A percentile compares a stretch with the other conserved stretches of the same genome.
Evolutionary conservation across 2,797 vertebrate genomes (phyloP).

Genomic region (Lacerta bilineata): DNA sequence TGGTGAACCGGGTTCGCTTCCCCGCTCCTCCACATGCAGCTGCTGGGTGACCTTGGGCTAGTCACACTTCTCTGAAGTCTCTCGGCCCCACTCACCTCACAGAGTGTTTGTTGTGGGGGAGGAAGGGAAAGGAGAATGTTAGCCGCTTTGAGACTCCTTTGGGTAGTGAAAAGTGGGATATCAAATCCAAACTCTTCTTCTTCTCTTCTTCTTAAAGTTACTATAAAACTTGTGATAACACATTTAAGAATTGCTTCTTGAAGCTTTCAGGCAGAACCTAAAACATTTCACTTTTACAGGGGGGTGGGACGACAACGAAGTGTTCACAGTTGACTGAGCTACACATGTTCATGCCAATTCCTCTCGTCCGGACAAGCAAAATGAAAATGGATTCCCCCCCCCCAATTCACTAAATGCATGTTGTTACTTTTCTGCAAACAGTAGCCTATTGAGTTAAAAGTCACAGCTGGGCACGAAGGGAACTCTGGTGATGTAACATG

Average conservation of each 20-base stretch:
- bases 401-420: not conserved
- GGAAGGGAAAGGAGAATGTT: too few species aligned
- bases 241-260: not conserved
- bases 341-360: not conserved
- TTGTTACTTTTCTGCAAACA: not conserved
- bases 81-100: too few species aligned
- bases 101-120: too few species aligned
- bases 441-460: not conserved
- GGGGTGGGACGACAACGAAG: too few species aligned
- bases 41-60: too few species aligned
- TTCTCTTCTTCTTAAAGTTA: not conserved
- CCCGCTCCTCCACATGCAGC: too few species aligned
- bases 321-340: not conserved
- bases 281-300: not conserved
- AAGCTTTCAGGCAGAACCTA: constrained; percentile 1
- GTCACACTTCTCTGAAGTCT: too few species aligned
- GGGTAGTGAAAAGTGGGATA: too few species aligned
- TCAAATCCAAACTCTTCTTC: too few species aligned
- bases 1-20: too few species aligned
- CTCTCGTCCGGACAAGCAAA: not conserved
- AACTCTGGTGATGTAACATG: not conserved
- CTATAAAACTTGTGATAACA: not conserved
- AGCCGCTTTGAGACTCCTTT: too few species aligned
- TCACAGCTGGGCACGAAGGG: not conserved
- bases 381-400: not conserved